A percentile compares a stretch with the other conserved stretches of the same genome.
Evolutionary conservation across 2,888 invertebrate genomes (phyloP).

Genomic region (Campaea margaritaria): DNA sequence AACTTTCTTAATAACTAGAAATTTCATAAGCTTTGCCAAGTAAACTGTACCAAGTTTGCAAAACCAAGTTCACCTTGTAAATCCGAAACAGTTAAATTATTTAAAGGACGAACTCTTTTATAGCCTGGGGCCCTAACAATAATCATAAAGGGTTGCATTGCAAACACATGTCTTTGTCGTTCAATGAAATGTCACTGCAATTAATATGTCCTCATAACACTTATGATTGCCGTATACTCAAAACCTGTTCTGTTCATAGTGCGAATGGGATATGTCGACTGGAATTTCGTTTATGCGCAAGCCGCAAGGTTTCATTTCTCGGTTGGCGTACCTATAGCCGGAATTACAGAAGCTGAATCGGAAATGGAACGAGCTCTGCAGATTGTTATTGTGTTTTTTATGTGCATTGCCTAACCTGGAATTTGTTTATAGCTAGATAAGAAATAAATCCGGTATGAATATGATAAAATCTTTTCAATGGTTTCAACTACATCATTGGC

Average conservation of each 20-base stretch:
- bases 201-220: constrained; percentile 62
- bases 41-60: too few relatives aligned
- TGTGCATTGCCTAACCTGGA: not conserved
- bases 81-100: not conserved
- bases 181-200: constrained; percentile 54
- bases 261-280: constrained; percentile 58
- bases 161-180: constrained; percentile 22
- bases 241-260: constrained; percentile 63
- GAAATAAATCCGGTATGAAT: too few relatives aligned
- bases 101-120: not conserved
- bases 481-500: too few relatives aligned
- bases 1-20: too few relatives aligned
- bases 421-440: too few relatives aligned
- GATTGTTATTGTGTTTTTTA: not conserved
- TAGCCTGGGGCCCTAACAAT: constrained; percentile 5
- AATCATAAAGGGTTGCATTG: constrained; percentile 10
- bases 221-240: constrained; percentile 55
- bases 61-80: too few relatives aligned
- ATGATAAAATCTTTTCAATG: too few relatives aligned
- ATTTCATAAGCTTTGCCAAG: too few relatives aligned
- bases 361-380: constrained; percentile 10
- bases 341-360: constrained; percentile 15
- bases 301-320: constrained; percentile 33
- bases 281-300: constrained; percentile 49
- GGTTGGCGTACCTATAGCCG: constrained; percentile 8